Evolutionary conservation across 2,797 vertebrate genomes (phyloP).

Genomic region (Merluccius polli): DNA sequence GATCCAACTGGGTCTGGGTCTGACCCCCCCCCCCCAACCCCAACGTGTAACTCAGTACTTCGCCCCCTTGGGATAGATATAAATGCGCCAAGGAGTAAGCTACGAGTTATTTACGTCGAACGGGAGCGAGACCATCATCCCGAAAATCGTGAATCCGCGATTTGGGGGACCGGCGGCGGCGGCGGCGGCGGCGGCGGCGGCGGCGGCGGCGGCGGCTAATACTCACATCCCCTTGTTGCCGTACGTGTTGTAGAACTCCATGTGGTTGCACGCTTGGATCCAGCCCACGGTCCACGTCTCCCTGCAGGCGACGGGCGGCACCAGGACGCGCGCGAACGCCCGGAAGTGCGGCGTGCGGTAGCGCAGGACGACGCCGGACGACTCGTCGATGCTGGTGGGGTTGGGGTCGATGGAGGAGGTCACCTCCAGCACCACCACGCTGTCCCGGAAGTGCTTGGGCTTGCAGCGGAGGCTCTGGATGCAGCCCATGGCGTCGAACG

Average conservation of each 20-base stretch:
- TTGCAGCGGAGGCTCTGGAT: conserved; percentile 98
- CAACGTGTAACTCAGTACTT: too few relatives aligned
- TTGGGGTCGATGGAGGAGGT: conserved; percentile 89
- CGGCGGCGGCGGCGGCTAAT: too few relatives aligned
- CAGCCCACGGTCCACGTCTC: conserved; percentile 98
- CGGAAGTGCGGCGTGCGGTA: conserved; percentile 97
- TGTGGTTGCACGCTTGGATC: conserved; percentile 98
- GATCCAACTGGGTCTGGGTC: too few relatives aligned
- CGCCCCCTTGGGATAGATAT: too few relatives aligned
- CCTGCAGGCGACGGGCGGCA: conserved; percentile 85
- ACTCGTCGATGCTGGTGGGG: conserved; percentile 98
- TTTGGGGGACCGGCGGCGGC: too few relatives aligned
- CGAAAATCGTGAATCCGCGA: too few relatives aligned
- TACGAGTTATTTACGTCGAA: background rate
- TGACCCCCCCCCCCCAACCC: too few relatives aligned
- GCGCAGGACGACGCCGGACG: conserved; percentile 92
- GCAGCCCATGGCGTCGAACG: conserved; percentile 94
- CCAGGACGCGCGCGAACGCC: conserved; percentile 86
- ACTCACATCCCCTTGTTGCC: conserved; percentile 96
- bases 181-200: too few relatives aligned
- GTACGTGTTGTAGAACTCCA: conserved; percentile 98
- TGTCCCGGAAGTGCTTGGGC: conserved; percentile 94
- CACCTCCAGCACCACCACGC: conserved; percentile 88
- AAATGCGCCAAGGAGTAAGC: too few relatives aligned
- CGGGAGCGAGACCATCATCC: too few relatives aligned